Evolutionary conservation across 2,888 invertebrate genomes (phyloP).

Genomic region (Elegia similella): DNA sequence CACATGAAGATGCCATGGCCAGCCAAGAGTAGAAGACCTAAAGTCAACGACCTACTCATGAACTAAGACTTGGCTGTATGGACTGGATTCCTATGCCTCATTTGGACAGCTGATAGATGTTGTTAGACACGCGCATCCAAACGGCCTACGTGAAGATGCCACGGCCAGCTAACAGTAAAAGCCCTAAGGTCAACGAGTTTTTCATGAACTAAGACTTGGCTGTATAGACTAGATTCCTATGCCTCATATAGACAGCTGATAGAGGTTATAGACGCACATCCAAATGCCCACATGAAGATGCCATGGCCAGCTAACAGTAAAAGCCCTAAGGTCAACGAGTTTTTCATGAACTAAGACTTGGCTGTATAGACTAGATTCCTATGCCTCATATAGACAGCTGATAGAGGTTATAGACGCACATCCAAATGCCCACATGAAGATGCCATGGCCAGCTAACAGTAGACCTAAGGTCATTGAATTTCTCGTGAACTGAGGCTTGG

Average conservation of each 20-base stretch:
- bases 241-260: too few species aligned
- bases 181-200: neutral
- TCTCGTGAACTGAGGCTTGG: neutral
- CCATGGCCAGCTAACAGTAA: too few species aligned
- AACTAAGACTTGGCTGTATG: neutral
- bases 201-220: neutral
- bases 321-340: neutral
- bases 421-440: too few species aligned
- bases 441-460: constrained; percentile 20
- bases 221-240: neutral
- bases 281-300: too few species aligned
- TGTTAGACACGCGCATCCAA: too few species aligned
- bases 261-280: too few species aligned
- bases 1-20: constrained; percentile 16
- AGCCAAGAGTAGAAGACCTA: constrained; percentile 12
- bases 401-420: neutral
- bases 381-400: neutral
- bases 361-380: neutral
- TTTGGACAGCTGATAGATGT: too few species aligned
- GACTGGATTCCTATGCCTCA: too few species aligned
- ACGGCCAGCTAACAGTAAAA: too few species aligned
- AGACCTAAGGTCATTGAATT: neutral
- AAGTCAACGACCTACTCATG: neutral
- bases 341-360: neutral
- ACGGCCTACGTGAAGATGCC: too few species aligned